Evolutionary conservation across 1,140 invertebrate genomes (phyloP).

Genomic region (Macrobrachium rosenbergii): DNA sequence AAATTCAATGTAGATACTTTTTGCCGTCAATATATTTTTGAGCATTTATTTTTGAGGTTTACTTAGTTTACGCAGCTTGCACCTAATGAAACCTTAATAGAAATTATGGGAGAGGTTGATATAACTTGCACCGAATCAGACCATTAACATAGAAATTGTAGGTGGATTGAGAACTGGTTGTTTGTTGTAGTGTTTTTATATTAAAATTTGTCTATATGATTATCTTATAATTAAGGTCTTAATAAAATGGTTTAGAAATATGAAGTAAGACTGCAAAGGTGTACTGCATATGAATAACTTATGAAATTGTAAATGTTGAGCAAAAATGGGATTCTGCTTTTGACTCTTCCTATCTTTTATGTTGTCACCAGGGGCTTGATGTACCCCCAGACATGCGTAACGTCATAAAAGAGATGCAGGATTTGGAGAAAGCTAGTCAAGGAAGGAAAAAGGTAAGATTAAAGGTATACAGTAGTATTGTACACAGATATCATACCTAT

Average conservation of each 20-base stretch:
- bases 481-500: too few species aligned
- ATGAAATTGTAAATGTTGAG: not conserved
- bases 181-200: not conserved
- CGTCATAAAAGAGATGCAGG: constrained; percentile 54
- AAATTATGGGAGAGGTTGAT: too few species aligned
- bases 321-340: too few species aligned
- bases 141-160: not conserved
- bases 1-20: too few species aligned
- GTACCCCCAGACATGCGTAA: constrained; percentile 37
- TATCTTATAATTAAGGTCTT: not conserved
- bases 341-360: not conserved
- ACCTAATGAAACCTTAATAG: too few species aligned
- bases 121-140: too few species aligned
- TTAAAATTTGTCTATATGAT: not conserved
- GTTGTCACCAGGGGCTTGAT: constrained; percentile 25
- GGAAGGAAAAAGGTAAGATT: constrained; percentile 3
- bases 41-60: too few species aligned
- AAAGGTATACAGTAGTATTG: too few species aligned
- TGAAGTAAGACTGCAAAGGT: not conserved
- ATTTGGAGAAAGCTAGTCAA: constrained; percentile 42
- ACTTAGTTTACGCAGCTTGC: too few species aligned
- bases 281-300: not conserved
- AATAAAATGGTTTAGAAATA: not conserved
- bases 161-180: not conserved
- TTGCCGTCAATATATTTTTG: too few species aligned